phyloP scores from a whole-genome alignment of 2,113 vertebrate species.

The Brachyistius frenatus region DNA sequence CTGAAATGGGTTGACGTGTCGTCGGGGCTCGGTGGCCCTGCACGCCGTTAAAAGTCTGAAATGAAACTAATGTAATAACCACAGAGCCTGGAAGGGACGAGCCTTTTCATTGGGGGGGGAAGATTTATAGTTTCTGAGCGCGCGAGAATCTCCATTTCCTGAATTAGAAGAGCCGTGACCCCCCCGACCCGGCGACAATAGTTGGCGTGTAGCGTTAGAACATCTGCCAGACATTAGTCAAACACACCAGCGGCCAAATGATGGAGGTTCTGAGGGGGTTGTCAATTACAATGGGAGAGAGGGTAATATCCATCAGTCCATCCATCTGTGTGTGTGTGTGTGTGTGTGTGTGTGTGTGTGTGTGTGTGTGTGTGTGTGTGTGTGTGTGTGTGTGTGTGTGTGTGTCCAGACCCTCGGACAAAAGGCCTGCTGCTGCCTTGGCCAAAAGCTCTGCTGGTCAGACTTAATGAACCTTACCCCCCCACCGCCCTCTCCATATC shows the following conservation, averaged over 20 bases:
- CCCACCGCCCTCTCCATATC: slow-evolving; percentile 41
- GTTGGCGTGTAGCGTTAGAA: slow-evolving; percentile 71
- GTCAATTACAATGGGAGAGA: slow-evolving; percentile 75
- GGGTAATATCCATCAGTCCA: slow-evolving; percentile 75
- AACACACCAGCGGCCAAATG: slow-evolving; percentile 68
- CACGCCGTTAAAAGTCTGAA: slow-evolving; percentile 68
- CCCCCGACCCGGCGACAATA: slow-evolving; percentile 66
- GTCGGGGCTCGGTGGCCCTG: slow-evolving; percentile 30
- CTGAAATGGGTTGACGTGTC: neutral
- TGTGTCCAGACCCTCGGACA: slow-evolving; percentile 74
- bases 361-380: slow-evolving; percentile 57
- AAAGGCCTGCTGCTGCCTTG: slow-evolving; percentile 76
- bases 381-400: slow-evolving; percentile 55
- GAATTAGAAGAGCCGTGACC: slow-evolving; percentile 73
- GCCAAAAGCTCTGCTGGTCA: slow-evolving; percentile 80
- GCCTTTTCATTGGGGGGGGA: slow-evolving; percentile 59
- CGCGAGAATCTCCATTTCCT: slow-evolving; percentile 77
- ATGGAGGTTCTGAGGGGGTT: slow-evolving; percentile 74
- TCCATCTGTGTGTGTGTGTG: slow-evolving; percentile 55
- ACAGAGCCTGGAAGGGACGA: slow-evolving; percentile 53
- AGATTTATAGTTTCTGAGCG: slow-evolving; percentile 69
- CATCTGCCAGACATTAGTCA: slow-evolving; percentile 83
- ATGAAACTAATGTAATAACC: slow-evolving; percentile 79
- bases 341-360: slow-evolving; percentile 50
- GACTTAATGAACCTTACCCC: slow-evolving; percentile 83